phyloP scores from a whole-genome alignment of 1,140 invertebrate genomes.

The Drosophila chauvacae region DNA sequence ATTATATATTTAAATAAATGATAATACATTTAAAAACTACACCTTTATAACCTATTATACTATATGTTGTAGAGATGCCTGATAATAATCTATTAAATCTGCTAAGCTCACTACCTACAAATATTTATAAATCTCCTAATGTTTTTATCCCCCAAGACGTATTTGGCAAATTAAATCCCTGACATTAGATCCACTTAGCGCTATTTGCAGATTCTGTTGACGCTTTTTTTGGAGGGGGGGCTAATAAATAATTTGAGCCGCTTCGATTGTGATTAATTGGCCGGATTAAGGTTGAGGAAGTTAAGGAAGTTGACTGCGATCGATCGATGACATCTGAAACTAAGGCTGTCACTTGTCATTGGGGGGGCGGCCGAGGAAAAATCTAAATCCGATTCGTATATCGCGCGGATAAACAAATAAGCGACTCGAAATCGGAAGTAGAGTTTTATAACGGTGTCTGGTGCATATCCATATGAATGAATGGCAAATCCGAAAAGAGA shows the following conservation, averaged over 20 bases:
- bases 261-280: slow-evolving; percentile 35
- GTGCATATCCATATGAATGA: slow-evolving; percentile 51
- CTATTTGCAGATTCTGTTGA: slow-evolving; percentile 18
- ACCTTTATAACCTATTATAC: background rate
- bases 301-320: slow-evolving; percentile 32
- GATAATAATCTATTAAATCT: background rate
- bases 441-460: slow-evolving; percentile 64
- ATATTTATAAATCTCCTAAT: background rate
- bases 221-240: background rate
- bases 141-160: slow-evolving; percentile 11
- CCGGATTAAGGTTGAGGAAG: slow-evolving; percentile 16
- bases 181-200: slow-evolving; percentile 24
- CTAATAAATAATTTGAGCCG: slow-evolving; percentile 13
- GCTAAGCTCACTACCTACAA: background rate
- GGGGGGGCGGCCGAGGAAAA: slow-evolving; percentile 28
- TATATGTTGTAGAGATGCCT: no score
- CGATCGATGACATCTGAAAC: slow-evolving; percentile 18
- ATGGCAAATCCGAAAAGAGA: slow-evolving; percentile 35
- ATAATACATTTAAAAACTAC: background rate
- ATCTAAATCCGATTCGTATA: slow-evolving; percentile 32
- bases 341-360: slow-evolving; percentile 51
- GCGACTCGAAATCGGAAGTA: slow-evolving; percentile 59
- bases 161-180: slow-evolving; percentile 27
- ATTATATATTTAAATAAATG: background rate
- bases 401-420: slow-evolving; percentile 38